phyloP scores from a whole-genome alignment of 2,113 vertebrate genomes.

The Mustela nigripes region DNA sequence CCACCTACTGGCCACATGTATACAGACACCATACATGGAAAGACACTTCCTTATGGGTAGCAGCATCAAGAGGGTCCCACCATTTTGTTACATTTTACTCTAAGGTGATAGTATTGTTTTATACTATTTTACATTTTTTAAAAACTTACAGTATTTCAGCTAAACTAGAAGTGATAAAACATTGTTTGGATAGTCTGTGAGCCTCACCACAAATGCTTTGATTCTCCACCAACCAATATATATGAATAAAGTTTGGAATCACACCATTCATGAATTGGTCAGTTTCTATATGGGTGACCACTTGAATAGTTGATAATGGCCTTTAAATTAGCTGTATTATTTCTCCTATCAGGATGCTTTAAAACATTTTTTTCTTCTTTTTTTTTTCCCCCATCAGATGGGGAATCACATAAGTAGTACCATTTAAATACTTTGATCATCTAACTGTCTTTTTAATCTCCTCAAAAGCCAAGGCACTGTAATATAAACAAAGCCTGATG shows the following conservation, averaged over 20 bases:
- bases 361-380: neutral
- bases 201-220: neutral
- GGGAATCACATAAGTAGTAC: neutral
- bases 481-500: neutral
- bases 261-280: neutral
- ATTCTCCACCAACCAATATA: neutral
- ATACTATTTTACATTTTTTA: neutral
- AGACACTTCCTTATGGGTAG: neutral
- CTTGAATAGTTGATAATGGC: neutral
- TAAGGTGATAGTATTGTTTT: neutral
- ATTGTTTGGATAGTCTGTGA: neutral
- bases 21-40: accelerated
- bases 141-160: neutral
- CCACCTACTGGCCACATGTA: accelerated
- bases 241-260: neutral
- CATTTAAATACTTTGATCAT: slow-evolving; percentile 7
- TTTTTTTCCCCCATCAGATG: neutral
- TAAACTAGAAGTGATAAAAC: neutral
- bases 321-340: neutral
- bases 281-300: neutral
- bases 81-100: neutral
- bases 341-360: neutral
- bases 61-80: too few species aligned
- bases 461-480: neutral
- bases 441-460: neutral